A percentile compares a stretch with the other conserved stretches of the same genome.
phyloP scores from a whole-genome alignment of 2,888 invertebrate genomes.

The Tetramorium bicarinatum region DNA sequence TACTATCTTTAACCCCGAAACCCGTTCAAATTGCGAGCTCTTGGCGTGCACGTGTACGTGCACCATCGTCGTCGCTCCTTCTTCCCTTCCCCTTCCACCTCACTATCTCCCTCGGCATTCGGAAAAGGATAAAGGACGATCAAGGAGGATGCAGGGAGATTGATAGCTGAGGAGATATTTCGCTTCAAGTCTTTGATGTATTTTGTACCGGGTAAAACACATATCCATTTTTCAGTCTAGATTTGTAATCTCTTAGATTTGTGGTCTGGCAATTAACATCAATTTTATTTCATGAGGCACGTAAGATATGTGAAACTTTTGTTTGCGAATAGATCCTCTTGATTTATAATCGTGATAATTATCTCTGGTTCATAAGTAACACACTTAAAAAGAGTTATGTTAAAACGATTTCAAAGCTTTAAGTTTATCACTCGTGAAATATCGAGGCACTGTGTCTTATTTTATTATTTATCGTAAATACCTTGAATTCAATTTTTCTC shows the following conservation, averaged over 20 bases:
- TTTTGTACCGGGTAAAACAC: background rate
- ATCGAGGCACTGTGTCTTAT: background rate
- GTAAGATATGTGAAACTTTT: background rate
- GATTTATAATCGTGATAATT: background rate
- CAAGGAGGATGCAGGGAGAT: slow-evolving; percentile 40
- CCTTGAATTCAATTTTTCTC: background rate
- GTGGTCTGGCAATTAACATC: background rate
- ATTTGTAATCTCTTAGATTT: slow-evolving; percentile 14
- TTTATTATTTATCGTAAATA: background rate
- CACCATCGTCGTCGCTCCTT: slow-evolving; percentile 39
- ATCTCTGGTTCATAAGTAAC: background rate
- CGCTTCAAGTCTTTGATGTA: slow-evolving; percentile 12
- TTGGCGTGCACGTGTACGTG: slow-evolving; percentile 65
- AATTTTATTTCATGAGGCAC: background rate
- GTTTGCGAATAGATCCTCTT: background rate
- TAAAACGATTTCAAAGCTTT: background rate
- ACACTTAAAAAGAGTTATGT: background rate
- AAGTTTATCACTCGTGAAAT: background rate
- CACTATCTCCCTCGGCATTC: slow-evolving; percentile 51
- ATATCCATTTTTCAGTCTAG: background rate
- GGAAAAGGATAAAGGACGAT: slow-evolving; percentile 63
- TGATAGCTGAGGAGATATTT: slow-evolving; percentile 41
- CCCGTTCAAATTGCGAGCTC: slow-evolving; percentile 77
- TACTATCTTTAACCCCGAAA: slow-evolving; percentile 81
- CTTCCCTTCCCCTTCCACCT: background rate